Percentiles rank a stretch among this genome's conserved stretches.
Evolutionary conservation across 2,113 vertebrate genomes (phyloP).

Genomic region (Cynoglossus semilaevis): DNA sequence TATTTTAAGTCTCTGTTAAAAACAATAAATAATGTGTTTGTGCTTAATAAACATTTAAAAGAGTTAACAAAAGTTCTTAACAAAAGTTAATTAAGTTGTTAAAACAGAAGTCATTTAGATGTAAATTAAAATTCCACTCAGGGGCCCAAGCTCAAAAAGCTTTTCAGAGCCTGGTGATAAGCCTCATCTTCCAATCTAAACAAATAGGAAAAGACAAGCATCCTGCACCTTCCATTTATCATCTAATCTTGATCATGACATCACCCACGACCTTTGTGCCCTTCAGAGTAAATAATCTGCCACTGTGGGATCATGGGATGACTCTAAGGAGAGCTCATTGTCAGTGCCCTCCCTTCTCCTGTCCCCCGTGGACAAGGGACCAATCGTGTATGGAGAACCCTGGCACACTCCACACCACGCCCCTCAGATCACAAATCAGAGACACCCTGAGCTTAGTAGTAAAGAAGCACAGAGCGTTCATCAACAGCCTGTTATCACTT

Average conservation of each 20-base stretch:
- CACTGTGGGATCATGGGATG: constrained; percentile 45
- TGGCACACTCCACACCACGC: constrained; percentile 9
- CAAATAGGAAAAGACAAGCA: not conserved
- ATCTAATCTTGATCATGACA: constrained; percentile 55
- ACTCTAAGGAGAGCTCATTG: constrained; percentile 30
- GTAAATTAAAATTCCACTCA: too few species aligned
- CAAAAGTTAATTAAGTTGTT: too few species aligned
- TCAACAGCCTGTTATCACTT: constrained; percentile 22
- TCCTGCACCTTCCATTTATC: constrained; percentile 11
- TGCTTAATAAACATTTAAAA: too few species aligned
- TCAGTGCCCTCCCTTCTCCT: constrained; percentile 44
- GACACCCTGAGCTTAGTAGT: constrained; percentile 24
- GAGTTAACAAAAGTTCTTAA: too few species aligned
- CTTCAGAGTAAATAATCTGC: constrained; percentile 60
- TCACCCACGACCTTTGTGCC: constrained; percentile 52
- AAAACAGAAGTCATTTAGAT: too few species aligned
- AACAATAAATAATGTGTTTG: too few species aligned
- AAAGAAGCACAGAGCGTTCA: constrained; percentile 20
- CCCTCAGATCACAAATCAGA: constrained; percentile 22
- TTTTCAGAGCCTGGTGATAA: not conserved
- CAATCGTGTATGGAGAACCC: constrained; percentile 22
- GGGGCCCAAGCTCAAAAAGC: too few species aligned
- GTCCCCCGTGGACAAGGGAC: constrained; percentile 44
- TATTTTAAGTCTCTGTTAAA: too few species aligned
- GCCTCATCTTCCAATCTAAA: constrained; percentile 1